Base-by-base conservation (phyloP, 2,113 vertebrate genomes). In the Dipodomys merriami region DNA sequence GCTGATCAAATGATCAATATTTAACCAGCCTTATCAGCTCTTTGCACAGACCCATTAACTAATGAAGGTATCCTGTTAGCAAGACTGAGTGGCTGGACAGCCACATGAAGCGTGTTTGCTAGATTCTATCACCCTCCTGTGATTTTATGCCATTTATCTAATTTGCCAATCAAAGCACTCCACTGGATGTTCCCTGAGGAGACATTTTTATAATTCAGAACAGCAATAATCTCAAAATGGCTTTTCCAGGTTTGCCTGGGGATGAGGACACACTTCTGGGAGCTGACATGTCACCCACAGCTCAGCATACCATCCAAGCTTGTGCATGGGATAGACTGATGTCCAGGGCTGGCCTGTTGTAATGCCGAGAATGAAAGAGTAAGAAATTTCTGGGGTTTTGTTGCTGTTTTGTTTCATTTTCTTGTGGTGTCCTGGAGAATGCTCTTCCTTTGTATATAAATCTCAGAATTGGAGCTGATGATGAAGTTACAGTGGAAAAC, bases 1-100 rank as follows among this genome's bases (percentile, higher is more conserved):
- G 49, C 80, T 80, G 93, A 96, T 96, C 96, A 91, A 96, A 94
- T 96, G 60, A 97, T 97, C 97, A 95, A 96, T 97, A 97, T 83
- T 92, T 93, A 90, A 33, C 91, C 94, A 93, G 96, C 95, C 93
- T 97, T 96, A 97, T 97, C 97, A 93, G 94, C 94, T 90, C 89
- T 67, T 92, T 79, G 85, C 91, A 94, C 78, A 96, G 92, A 91
- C 93, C 94, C 95, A 94, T 97, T 96, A 88, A 94, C 95, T 96
- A 96, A 96, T 97, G 96, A 95, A 93, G 72, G 88, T 44, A 76
- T n/a, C 30, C 84, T 60, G 93, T 95, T 96, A 93, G 96, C 86
- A 33, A 96, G 88, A 92, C 95, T 39, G 88, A 95, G 78, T 57
- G 25, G 33, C 19, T 64, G 25, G 23, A 35, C 23, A 27, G 2